These are phyloP conservation scores for Fragum whitleyi DNA, from an alignment of 2,888 invertebrate species.

Conservation along the genomic window DNA sequence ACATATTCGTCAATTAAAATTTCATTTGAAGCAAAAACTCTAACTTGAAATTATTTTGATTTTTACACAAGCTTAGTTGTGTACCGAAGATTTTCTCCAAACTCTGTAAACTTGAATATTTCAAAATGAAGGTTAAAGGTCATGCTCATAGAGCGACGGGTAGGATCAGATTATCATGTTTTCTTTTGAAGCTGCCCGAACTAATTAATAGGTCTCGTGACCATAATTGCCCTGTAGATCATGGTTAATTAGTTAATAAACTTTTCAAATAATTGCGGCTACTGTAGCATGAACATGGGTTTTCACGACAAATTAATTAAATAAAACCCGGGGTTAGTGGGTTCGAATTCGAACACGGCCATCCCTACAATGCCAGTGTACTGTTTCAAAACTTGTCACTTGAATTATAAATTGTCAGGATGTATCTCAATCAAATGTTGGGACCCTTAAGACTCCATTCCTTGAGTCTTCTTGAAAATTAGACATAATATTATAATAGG, in stretches of 20 bases:
- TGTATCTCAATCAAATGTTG: neutral
- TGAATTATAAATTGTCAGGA: neutral
- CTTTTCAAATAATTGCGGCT: neutral
- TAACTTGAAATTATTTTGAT: too few species aligned
- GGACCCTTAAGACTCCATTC: too few species aligned
- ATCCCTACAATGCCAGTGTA: conserved; percentile 1
- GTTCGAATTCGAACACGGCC: conserved; percentile 1
- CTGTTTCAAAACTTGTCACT: conserved; percentile 13
- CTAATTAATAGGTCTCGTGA: conserved; percentile 10
- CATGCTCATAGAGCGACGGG: neutral
- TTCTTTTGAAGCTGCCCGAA: conserved; percentile 12
- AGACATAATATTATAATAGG: too few species aligned
- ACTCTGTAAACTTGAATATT: too few species aligned
- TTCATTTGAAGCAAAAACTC: too few species aligned
- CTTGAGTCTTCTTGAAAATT: too few species aligned
- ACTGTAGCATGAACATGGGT: neutral
- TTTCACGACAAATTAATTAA: conserved; percentile 16
- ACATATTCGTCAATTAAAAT: too few species aligned
- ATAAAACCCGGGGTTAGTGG: conserved; percentile 8
- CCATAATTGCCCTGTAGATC: conserved; percentile 12
- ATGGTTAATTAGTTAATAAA: conserved; percentile 17
- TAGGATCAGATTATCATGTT: conserved; percentile 11
- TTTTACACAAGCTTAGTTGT: too few species aligned
- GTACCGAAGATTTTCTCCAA: too few species aligned
- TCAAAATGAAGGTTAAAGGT: neutral